Conservation (phyloP, 2,113 vertebrate genomes). For the Chamaea fasciata region DNA sequence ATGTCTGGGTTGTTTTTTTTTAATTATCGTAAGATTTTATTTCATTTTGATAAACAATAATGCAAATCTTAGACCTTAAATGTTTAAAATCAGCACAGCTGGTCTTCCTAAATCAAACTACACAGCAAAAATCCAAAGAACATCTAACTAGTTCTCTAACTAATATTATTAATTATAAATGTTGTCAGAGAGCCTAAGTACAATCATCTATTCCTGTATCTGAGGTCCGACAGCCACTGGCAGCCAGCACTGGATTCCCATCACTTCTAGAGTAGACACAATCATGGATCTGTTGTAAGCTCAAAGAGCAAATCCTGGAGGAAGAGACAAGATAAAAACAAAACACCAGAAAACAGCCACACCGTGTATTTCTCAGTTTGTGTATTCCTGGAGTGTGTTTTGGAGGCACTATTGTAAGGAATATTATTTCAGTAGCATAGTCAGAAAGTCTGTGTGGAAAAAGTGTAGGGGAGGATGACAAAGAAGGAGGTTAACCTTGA, state of each 20-base stretch:
- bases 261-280: background rate
- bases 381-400: background rate
- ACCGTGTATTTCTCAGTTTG: background rate
- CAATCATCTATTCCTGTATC: background rate
- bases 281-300: fast-evolving
- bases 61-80: background rate
- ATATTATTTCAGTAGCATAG: background rate
- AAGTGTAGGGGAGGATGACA: background rate
- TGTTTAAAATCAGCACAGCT: background rate
- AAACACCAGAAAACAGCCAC: background rate
- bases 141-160: background rate
- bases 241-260: background rate
- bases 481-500: background rate
- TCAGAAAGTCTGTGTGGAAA: background rate
- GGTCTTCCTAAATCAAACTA: background rate
- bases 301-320: background rate
- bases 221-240: background rate
- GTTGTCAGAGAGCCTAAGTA: background rate
- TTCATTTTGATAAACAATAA: background rate
- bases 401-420: background rate
- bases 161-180: background rate
- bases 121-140: background rate
- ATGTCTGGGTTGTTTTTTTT: background rate
- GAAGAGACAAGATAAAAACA: background rate
- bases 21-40: background rate